phyloP scores from a whole-genome alignment of 2,888 invertebrate genomes.

The Diplazon laetatorius region DNA sequence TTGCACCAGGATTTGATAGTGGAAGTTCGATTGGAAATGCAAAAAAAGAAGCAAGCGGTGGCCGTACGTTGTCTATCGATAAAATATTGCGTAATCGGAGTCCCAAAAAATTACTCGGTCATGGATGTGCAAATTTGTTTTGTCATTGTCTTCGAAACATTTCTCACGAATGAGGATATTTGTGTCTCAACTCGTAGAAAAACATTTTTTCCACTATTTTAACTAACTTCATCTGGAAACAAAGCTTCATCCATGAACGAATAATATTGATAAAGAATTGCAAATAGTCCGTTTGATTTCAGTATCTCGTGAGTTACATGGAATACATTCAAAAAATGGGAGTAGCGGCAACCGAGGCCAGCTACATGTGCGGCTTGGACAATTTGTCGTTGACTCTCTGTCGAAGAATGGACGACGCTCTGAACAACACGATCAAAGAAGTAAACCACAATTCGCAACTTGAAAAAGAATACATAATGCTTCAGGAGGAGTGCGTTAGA shows the following conservation, averaged over 20 bases:
- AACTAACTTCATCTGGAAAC: background rate
- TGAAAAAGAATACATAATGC: slow-evolving; percentile 74
- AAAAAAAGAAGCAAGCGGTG: slow-evolving; percentile 75
- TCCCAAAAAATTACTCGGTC: no score
- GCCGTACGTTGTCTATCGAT: slow-evolving; percentile 67
- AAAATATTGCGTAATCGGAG: no score
- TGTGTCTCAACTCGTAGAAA: no score
- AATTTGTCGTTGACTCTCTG: slow-evolving; percentile 75
- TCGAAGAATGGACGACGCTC: slow-evolving; percentile 78
- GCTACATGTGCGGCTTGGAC: slow-evolving; percentile 78
- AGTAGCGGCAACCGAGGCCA: slow-evolving; percentile 75
- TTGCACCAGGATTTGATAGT: slow-evolving; percentile 77
- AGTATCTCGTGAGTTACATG: slow-evolving; percentile 77
- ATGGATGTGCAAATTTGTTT: no score
- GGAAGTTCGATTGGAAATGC: slow-evolving; percentile 72
- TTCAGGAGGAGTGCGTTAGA: slow-evolving; percentile 74
- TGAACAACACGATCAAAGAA: slow-evolving; percentile 73
- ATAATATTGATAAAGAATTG: background rate
- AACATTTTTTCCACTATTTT: no score
- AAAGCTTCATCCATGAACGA: no score
- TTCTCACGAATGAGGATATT: no score
- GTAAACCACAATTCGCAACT: slow-evolving; percentile 68
- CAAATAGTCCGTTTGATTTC: slow-evolving; percentile 33
- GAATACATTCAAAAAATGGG: slow-evolving; percentile 79
- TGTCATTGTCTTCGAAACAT: no score